phyloP scores from a whole-genome alignment of 2,797 vertebrate species.

The Lates japonicus region DNA sequence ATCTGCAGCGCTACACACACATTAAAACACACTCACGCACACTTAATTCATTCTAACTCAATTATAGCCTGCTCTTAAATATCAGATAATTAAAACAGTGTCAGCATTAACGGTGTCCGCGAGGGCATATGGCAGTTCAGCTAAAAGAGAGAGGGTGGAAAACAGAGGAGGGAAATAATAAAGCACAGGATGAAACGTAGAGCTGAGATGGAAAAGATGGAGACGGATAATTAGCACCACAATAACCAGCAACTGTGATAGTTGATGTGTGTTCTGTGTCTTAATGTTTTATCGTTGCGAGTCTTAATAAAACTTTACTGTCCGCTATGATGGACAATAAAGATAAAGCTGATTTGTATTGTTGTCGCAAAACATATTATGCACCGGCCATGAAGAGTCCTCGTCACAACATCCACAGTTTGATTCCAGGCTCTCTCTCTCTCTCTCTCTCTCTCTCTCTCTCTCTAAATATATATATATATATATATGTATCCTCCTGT shows the following conservation, averaged over 20 bases:
- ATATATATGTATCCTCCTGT: too few species aligned
- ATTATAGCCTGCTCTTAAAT: slow-evolving; percentile 19
- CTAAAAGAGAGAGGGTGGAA: background rate
- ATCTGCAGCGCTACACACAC: background rate
- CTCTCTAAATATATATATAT: too few species aligned
- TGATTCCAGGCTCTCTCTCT: too few species aligned
- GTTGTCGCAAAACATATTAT: background rate
- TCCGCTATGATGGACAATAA: background rate
- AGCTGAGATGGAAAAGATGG: slow-evolving; percentile 5
- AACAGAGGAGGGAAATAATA: background rate
- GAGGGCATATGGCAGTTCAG: background rate
- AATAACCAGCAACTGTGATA: too few species aligned
- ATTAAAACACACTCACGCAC: background rate
- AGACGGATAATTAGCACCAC: background rate
- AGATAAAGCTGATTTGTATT: background rate
- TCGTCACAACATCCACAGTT: too few species aligned
- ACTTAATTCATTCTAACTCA: slow-evolving; percentile 3
- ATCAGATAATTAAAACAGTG: slow-evolving; percentile 37
- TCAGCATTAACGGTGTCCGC: slow-evolving; percentile 12
- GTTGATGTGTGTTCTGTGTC: background rate
- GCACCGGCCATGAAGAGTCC: background rate
- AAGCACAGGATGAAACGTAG: background rate
- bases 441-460: too few species aligned
- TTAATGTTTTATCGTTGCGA: too few species aligned
- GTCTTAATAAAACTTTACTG: too few species aligned